Conservation (phyloP, 2,888 invertebrate species). For the Microplitis deprimator region DNA sequence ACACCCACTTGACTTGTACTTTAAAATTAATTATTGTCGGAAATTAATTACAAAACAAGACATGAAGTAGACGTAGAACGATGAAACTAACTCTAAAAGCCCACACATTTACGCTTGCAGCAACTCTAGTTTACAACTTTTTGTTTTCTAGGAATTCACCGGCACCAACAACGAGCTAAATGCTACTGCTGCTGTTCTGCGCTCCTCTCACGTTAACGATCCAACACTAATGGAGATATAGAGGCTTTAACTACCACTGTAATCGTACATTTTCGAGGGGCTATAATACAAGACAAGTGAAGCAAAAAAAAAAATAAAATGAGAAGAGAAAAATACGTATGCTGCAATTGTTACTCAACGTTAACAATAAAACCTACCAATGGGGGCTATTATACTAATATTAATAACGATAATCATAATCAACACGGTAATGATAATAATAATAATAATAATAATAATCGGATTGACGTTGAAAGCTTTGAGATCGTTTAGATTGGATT, state of each 20-base stretch:
- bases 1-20: conserved; percentile 1
- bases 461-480: conserved; percentile 18
- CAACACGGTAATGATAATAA: conserved; percentile 15
- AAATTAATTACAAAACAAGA: conserved; percentile 18
- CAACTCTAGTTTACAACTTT: conserved; percentile 17
- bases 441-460: conserved; percentile 13
- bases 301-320: not conserved
- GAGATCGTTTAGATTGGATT: conserved; percentile 22
- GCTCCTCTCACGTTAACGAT: conserved; percentile 42
- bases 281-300: conserved; percentile 38
- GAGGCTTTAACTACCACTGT: conserved; percentile 46
- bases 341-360: not conserved
- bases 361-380: not conserved
- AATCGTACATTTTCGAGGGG: conserved; percentile 50
- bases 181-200: not conserved
- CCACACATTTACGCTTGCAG: conserved; percentile 20
- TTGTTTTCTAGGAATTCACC: conserved; percentile 31
- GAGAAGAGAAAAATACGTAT: not conserved
- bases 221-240: conserved; percentile 53
- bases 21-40: conserved; percentile 10
- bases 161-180: not conserved
- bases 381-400: not conserved
- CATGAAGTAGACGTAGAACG: conserved; percentile 18
- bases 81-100: conserved; percentile 19
- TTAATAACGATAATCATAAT: not conserved